Conservation (phyloP, 2,888 invertebrate species). For the Zonitis immaculata region DNA sequence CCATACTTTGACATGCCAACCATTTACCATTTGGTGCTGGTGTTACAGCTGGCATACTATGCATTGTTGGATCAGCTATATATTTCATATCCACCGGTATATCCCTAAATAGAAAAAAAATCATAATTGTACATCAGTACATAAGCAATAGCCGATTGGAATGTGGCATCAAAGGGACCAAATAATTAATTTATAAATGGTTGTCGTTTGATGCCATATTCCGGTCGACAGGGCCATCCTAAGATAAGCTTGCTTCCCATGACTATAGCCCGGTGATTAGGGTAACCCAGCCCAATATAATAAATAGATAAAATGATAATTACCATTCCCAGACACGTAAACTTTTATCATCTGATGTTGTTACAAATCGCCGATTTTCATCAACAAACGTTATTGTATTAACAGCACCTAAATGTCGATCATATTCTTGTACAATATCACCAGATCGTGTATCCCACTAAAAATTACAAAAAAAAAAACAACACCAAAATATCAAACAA, state of each 20-base stretch:
- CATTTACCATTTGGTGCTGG: slow-evolving; percentile 96
- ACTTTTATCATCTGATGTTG: slow-evolving; percentile 99
- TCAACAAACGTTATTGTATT: slow-evolving; percentile 99
- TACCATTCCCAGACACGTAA: slow-evolving; percentile 99
- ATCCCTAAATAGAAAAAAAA: no score
- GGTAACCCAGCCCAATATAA: no score
- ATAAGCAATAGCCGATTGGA: no score
- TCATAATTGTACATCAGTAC: no score
- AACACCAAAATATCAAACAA: neutral
- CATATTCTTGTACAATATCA: slow-evolving; percentile 91
- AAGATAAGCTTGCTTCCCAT: no score
- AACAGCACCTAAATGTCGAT: slow-evolving; percentile 96
- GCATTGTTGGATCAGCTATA: slow-evolving; percentile 99
- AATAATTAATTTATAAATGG: no score
- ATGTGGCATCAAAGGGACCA: no score
- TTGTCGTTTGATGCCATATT: no score
- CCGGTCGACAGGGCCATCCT: no score
- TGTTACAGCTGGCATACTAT: slow-evolving; percentile 96
- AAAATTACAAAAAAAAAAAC: slow-evolving; percentile 30
- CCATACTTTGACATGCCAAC: slow-evolving; percentile 99
- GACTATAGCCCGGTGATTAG: no score
- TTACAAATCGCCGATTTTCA: slow-evolving; percentile 95
- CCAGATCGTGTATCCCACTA: slow-evolving; percentile 90
- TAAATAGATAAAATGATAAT: slow-evolving; percentile 27
- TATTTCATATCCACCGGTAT: slow-evolving; percentile 99